Evolutionary conservation across 2,797 vertebrate species (phyloP), one percentile per base, ranked within the genome.

Genomic region (Sebastes diaconus): DNA sequence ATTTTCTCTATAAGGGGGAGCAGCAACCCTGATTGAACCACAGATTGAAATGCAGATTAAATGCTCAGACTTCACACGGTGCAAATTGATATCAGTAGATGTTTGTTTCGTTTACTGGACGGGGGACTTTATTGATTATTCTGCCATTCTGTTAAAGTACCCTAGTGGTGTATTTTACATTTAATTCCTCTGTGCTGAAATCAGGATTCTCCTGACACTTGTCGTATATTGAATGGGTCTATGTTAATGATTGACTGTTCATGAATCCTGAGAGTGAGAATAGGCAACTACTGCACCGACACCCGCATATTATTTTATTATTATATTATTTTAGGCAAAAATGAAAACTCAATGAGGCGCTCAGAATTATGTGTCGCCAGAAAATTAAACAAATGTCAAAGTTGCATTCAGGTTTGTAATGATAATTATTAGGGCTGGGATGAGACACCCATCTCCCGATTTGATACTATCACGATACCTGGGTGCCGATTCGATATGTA

Each of bases 1-100:
- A 79, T 85, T 84, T 29, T 54, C 75, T 82, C 86, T 77, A 18
- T n/a, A 74, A 79, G 61, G 73, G 25, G 22, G 39, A 79, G 74
- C 66, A 30, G 54, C 27, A 68, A 24, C 74, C 79, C 54, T 55
- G 74, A 88, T 29, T 83, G 73, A 86, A 84, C 82, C 4, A 3
- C 80, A 60, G 61, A 81, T 46, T 50, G 30, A 73, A 58, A 58
- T n/a, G 32, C 30, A n/a, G 42, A 74, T 75, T 14, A 20, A 34
- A 75, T 18, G 20, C 11, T 66, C 13, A 3, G 32, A 4, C n/a
- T 75, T 79, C 29, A 20, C 58, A 29, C 12, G 4, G 5, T 29
- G 67, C 52, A 81, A 73, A 84, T 30, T 68, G n/a, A 75, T 32
- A 57, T 55, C 11, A 25, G 61, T 32, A 52, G 64, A 73, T 4